Conservation (phyloP, 2,113 vertebrate species). For the Ariopsis seemanni region DNA sequence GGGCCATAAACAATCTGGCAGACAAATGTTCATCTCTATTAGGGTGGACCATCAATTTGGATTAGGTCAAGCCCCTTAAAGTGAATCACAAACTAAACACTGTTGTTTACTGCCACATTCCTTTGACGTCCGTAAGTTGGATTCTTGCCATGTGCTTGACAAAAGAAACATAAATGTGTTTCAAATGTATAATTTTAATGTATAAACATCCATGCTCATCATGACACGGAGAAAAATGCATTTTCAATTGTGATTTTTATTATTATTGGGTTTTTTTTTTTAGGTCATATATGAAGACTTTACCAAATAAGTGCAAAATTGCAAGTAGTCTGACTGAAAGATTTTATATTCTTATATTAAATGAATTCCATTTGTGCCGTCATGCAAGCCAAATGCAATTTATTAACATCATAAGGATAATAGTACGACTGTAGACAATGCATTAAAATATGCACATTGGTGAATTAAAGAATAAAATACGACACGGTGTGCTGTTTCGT, state of each 20-base stretch:
- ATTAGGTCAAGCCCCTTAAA: not conserved
- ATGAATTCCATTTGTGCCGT: not conserved
- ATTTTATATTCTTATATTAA: not conserved
- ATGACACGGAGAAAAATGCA: not conserved
- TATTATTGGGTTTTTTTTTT: not conserved
- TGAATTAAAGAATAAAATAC: not conserved
- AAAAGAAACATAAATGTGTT: not conserved
- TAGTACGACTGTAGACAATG: not conserved
- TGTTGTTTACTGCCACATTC: not conserved
- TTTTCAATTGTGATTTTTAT: conserved; percentile 8
- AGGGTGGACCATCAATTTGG: not conserved
- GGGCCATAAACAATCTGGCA: conserved; percentile 1
- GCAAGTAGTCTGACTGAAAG: not conserved
- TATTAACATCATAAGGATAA: conserved; percentile 6
- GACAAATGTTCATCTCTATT: not conserved
- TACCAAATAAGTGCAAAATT: not conserved
- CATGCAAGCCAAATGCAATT: not conserved
- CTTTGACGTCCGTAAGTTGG: not conserved
- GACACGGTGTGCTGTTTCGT: not conserved
- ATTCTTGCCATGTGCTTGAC: not conserved
- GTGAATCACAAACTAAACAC: not conserved
- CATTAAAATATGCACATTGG: conserved; percentile 13
- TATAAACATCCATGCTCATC: not conserved
- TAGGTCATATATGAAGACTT: not conserved
- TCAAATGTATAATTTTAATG: too few species aligned